A percentile compares a stretch with the other conserved stretches of the same genome.
These are phyloP conservation scores for Heteractis magnifica DNA, from an alignment of 92 coral and sea anemone genomes.

Conservation along the genomic window DNA sequence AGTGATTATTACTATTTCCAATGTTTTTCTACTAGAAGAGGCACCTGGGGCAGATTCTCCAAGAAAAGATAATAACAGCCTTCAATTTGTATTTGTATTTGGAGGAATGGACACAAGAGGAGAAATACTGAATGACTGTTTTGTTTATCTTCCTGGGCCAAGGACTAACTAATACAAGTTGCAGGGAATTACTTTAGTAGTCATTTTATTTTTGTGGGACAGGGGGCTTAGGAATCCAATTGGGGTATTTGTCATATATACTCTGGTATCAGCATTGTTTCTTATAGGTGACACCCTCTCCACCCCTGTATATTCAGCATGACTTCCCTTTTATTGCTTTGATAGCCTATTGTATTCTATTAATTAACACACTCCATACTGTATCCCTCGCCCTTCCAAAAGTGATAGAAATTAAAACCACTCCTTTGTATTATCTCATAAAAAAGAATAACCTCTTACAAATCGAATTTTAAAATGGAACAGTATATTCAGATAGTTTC, in stretches of 20 bases:
- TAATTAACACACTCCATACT: no score
- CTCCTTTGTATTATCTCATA: no score
- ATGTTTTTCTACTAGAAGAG: conserved; percentile 12
- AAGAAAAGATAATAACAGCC: conserved; percentile 30
- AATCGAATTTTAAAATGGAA: no score
- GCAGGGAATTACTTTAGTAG: neutral
- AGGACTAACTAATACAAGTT: neutral
- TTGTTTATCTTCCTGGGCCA: conserved; percentile 49
- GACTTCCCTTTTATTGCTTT: no score
- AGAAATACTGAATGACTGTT: conserved; percentile 89
- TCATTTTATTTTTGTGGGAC: neutral
- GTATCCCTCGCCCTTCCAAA: no score
- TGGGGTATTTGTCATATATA: neutral
- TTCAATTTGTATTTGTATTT: conserved; percentile 59
- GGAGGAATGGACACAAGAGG: conserved; percentile 99
- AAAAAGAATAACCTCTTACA: no score
- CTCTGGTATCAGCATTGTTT: neutral
- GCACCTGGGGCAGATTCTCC: conserved; percentile 12
- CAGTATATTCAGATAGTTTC: no score
- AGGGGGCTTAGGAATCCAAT: neutral
- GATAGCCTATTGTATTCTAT: no score
- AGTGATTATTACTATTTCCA: neutral
- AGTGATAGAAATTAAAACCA: no score
- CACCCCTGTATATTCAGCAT: no score
- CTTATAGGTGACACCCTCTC: neutral